Percentiles rank a stretch among this genome's conserved stretches.
Conservation (phyloP, 2,888 invertebrate species). For the Itoplectis maculator region DNA sequence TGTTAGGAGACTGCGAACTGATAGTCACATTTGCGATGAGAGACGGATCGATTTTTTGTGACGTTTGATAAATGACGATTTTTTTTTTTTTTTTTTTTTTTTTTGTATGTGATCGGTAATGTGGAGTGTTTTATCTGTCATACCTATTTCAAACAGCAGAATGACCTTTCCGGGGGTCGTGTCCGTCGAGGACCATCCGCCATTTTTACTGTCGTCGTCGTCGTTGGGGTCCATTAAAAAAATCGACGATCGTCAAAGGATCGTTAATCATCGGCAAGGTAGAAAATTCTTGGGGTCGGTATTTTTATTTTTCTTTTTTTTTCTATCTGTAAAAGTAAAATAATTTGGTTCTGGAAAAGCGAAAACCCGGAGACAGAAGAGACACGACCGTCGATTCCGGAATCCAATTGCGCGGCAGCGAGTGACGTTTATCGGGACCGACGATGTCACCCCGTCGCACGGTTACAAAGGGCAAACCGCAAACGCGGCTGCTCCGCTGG, state of each 20-base stretch:
- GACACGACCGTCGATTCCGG: conserved; percentile 43
- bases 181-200: conserved; percentile 59
- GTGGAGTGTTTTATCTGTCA: conserved; percentile 47
- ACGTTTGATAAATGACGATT: neutral
- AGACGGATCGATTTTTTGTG: too few species aligned
- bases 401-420: conserved; percentile 72
- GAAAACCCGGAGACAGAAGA: conserved; percentile 37
- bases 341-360: conserved; percentile 10
- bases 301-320: neutral
- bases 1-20: neutral
- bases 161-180: conserved; percentile 64
- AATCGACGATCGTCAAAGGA: conserved; percentile 37
- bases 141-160: conserved; percentile 65
- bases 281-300: conserved; percentile 14
- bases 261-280: conserved; percentile 34
- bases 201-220: conserved; percentile 40
- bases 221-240: conserved; percentile 46
- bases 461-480: conserved; percentile 1
- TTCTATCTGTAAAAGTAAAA: neutral
- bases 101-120: too few species aligned
- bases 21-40: neutral
- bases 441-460: neutral
- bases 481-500: neutral
- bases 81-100: too few species aligned
- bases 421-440: conserved; percentile 71